Conservation (phyloP, 2,888 invertebrate genomes). For the Formica aserva region DNA sequence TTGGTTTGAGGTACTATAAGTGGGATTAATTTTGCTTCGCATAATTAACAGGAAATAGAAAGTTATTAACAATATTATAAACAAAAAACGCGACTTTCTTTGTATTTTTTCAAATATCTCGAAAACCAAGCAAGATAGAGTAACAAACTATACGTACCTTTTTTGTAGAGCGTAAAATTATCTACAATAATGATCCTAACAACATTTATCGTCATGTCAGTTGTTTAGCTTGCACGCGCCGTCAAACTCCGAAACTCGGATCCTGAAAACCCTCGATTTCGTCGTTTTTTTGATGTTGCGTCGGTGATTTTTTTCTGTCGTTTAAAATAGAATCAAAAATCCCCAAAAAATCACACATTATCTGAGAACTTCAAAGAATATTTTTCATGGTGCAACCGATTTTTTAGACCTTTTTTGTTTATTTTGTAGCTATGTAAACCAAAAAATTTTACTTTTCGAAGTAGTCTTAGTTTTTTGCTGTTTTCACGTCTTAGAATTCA, state of each 20-base stretch:
- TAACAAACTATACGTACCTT: not conserved
- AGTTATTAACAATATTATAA: not conserved
- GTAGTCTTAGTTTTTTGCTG: too few relatives aligned
- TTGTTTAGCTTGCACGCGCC: not conserved
- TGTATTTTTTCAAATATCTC: not conserved
- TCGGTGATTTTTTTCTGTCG: not conserved
- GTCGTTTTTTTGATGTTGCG: not conserved
- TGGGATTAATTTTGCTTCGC: not conserved
- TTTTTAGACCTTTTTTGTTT: too few relatives aligned
- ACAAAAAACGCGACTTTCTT: not conserved
- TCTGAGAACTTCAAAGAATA: too few relatives aligned
- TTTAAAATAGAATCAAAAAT: not conserved
- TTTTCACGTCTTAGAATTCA: too few relatives aligned
- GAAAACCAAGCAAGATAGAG: not conserved
- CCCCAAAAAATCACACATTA: too few relatives aligned
- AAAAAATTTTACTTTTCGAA: too few relatives aligned
- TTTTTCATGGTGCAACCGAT: too few relatives aligned
- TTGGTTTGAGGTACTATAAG: not conserved
- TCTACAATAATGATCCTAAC: not conserved
- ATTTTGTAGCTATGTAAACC: too few relatives aligned
- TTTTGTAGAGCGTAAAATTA: conserved; percentile 3
- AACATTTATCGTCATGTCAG: not conserved
- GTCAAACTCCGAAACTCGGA: not conserved
- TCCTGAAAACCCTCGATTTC: not conserved
- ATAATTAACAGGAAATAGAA: not conserved